These are phyloP conservation scores for Spea multiplicata DNA, from an alignment of 2,113 vertebrate species.

Conservation along the genomic window DNA sequence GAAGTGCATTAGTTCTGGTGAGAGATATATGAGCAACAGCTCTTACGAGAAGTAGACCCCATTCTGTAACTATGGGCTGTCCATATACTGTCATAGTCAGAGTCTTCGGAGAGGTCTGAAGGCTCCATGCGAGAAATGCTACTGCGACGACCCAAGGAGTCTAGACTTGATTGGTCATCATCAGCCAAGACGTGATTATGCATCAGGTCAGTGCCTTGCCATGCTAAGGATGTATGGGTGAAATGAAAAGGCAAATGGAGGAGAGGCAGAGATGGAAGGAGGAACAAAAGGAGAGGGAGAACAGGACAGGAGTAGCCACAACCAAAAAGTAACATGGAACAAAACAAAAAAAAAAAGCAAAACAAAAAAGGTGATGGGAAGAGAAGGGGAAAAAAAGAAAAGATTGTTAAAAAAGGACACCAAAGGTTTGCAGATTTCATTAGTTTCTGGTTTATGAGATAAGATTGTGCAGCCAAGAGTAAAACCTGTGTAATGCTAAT, in stretches of 20 bases:
- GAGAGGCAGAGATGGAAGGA: constrained; percentile 69
- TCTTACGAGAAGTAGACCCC: constrained; percentile 96
- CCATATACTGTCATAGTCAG: constrained; percentile 99
- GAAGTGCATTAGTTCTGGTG: constrained; percentile 94
- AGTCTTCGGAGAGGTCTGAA: constrained; percentile 98
- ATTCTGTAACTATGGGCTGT: constrained; percentile 99
- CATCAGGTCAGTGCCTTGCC: constrained; percentile 99
- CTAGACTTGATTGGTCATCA: constrained; percentile 91
- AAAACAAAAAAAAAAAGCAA: constrained; percentile 71
- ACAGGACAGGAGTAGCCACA: constrained; percentile 71
- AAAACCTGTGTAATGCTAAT: constrained; percentile 20
- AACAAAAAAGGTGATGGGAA: constrained; percentile 77
- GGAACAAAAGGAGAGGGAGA: constrained; percentile 53
- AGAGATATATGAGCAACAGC: constrained; percentile 97
- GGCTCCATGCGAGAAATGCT: constrained; percentile 93
- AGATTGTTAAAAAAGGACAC: constrained; percentile 79
- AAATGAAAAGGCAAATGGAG: constrained; percentile 69
- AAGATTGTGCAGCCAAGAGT: constrained; percentile 23
- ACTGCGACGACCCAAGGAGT: constrained; percentile 92
- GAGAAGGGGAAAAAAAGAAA: constrained; percentile 82
- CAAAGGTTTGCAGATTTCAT: constrained; percentile 54
- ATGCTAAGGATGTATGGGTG: constrained; percentile 83
- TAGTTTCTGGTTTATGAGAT: constrained; percentile 40
- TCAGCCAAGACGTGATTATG: constrained; percentile 99
- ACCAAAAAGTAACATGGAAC: constrained; percentile 73